A percentile compares a stretch with the other conserved stretches of the same genome.
These are phyloP conservation scores for Odontesthes bonariensis DNA, from an alignment of 2,113 vertebrate genomes.

Conservation along the genomic window DNA sequence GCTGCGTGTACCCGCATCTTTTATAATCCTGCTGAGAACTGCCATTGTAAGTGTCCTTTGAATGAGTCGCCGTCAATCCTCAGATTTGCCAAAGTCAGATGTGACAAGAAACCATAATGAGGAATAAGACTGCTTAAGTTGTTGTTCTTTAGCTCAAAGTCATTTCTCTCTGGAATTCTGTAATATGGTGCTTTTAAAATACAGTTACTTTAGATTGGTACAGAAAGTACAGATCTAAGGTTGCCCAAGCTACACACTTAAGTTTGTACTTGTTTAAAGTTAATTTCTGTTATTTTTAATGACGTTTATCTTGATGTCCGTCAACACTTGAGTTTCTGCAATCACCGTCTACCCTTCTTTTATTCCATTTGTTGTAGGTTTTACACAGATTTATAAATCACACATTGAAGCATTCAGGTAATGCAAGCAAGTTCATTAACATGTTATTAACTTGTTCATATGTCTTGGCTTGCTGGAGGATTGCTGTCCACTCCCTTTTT, in stretches of 20 bases:
- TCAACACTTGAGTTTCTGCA: neutral
- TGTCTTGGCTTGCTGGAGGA: neutral
- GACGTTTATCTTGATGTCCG: too few species aligned
- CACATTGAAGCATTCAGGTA: neutral
- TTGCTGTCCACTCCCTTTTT: neutral
- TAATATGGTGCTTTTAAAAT: too few species aligned
- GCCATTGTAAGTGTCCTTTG: constrained; percentile 49
- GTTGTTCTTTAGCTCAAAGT: constrained; percentile 21
- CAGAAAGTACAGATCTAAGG: too few species aligned
- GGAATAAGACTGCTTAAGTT: constrained; percentile 15
- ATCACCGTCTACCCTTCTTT: neutral
- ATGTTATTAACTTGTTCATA: neutral
- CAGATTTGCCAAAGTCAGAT: constrained; percentile 63
- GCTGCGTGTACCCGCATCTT: constrained; percentile 35
- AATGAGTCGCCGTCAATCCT: constrained; percentile 56
- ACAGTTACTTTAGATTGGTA: too few species aligned
- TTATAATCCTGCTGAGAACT: constrained; percentile 57
- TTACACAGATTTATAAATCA: constrained; percentile 4
- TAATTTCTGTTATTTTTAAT: too few species aligned
- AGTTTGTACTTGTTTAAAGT: too few species aligned
- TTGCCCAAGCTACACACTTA: too few species aligned
- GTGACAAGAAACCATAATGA: constrained; percentile 61
- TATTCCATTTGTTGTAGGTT: neutral
- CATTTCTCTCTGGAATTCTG: too few species aligned
- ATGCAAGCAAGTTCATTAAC: neutral